Percentiles rank a stretch among this genome's conserved stretches.
Evolutionary conservation across 2,888 invertebrate genomes (phyloP).

Genomic region (Perizoma affinitatum): DNA sequence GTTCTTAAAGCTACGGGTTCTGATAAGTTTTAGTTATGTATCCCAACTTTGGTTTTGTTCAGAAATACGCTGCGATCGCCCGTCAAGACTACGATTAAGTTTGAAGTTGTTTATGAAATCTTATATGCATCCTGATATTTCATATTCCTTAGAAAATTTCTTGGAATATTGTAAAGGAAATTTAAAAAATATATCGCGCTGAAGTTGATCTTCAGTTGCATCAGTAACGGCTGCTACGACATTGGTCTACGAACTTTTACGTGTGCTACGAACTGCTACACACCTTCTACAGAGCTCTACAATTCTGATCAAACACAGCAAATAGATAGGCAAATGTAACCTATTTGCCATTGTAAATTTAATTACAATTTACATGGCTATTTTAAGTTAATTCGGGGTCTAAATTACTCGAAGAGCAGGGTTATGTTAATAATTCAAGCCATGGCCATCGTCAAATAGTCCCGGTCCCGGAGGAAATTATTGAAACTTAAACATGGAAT

Average conservation of each 20-base stretch:
- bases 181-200: too few species aligned
- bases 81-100: constrained; percentile 20
- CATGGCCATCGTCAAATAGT: constrained; percentile 66
- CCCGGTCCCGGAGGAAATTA: constrained; percentile 74
- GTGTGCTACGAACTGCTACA: constrained; percentile 3
- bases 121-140: constrained; percentile 7
- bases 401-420: constrained; percentile 57
- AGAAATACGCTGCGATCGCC: constrained; percentile 13
- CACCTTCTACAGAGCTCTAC: constrained; percentile 2
- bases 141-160: neutral
- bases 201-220: neutral
- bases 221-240: neutral
- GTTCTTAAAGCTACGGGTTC: constrained; percentile 20
- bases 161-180: neutral
- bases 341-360: constrained; percentile 20
- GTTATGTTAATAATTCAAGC: constrained; percentile 70
- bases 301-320: neutral
- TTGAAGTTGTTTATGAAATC: constrained; percentile 19
- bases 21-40: constrained; percentile 11
- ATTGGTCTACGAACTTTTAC: neutral
- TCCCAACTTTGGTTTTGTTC: constrained; percentile 20
- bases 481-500: constrained; percentile 72
- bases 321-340: neutral
- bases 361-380: constrained; percentile 31
- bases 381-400: constrained; percentile 48